Evolutionary conservation across 2,888 invertebrate species (phyloP), one percentile per base, ranked within the genome.

Genomic region (Hirudinaria manillensis): DNA sequence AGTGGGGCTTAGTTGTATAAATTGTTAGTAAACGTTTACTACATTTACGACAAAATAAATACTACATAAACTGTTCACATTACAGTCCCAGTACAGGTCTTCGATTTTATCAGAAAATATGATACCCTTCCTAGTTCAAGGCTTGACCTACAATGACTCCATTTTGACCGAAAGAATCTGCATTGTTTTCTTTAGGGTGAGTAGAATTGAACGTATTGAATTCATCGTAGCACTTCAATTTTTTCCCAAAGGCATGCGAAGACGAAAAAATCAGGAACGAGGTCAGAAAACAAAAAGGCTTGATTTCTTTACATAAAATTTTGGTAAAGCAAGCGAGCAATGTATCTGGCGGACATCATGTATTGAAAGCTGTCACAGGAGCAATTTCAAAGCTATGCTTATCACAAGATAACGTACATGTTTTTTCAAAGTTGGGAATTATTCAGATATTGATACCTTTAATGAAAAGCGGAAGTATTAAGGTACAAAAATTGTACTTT

Each of bases 71-170:
- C 16, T 29, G 29, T 21, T 61, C 13, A 27, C 29, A 27, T 61
- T 61, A 36, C 73, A 73, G 73, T 36, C 61, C 2, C 65, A 53
- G n/a, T 73, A 73, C 38, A 55, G 73, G n/a, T 73, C 73, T 24
- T 73, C 73, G 1, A 61, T 73, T 0, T 56, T 73, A n/a, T 73
- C 73, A 34, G 73, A 73, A 55, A 38, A 38, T 27, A 73, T 73
- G 65, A 38, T 73, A n/a, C 61, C 61, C 19, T 29, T 16, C 13
- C n/a, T 56, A 4, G 55, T 73, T 10, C 32, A 73, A n/a, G 32
- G 34, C n/a, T 32, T 73, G n/a, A 73, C 7, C 32, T 65, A 36
- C 38, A 34, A 73, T 34, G 73, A 73, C 27, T 6, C 32, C 21
- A 38, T 65, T 21, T 34, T 73, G 34, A 61, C 56, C 29, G 73